Percentiles rank a stretch among this genome's conserved stretches.
Conservation (phyloP, 30 jellyfish, hydroid and myxozoan genomes). For the Rhopilema esculentum region DNA sequence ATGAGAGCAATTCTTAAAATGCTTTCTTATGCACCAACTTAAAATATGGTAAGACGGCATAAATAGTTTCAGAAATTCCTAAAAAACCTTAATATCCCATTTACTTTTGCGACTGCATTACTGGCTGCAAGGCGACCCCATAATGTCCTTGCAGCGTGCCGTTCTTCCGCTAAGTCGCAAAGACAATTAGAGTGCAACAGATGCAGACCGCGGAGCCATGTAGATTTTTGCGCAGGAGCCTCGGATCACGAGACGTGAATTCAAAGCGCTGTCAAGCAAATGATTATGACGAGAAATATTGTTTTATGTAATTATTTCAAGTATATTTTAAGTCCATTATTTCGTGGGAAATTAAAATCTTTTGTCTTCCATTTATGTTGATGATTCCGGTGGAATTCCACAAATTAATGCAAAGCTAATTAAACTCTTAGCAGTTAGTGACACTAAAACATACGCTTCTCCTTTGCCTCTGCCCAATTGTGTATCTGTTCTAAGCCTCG, state of each 20-base stretch:
- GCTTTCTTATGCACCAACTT: neutral
- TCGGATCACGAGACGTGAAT: neutral
- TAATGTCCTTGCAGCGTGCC: neutral
- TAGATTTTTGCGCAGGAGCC: conserved; percentile 4
- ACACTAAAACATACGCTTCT: conserved; percentile 29
- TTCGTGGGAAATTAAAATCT: conserved; percentile 51
- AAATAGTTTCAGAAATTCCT: neutral
- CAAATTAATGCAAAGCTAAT: conserved; percentile 51
- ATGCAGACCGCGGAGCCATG: conserved; percentile 6
- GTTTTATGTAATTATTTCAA: conserved; percentile 24
- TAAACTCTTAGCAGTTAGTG: conserved; percentile 42
- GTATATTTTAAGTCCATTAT: conserved; percentile 21
- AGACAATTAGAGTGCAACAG: conserved; percentile 14
- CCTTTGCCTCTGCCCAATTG: conserved; percentile 26
- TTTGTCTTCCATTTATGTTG: conserved; percentile 36
- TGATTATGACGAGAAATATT: conserved; percentile 47
- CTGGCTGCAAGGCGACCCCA: neutral
- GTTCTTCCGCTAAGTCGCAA: neutral
- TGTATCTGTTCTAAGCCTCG: conserved; percentile 34
- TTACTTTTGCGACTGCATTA: neutral
- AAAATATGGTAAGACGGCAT: neutral
- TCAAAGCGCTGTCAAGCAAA: conserved; percentile 11
- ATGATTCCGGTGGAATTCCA: conserved; percentile 57
- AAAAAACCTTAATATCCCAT: neutral
- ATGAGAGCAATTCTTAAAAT: neutral